Evolutionary conservation across 1,140 invertebrate genomes (phyloP), one percentile per base, ranked within the genome.

Genomic region (Drosophila sucinea): DNA sequence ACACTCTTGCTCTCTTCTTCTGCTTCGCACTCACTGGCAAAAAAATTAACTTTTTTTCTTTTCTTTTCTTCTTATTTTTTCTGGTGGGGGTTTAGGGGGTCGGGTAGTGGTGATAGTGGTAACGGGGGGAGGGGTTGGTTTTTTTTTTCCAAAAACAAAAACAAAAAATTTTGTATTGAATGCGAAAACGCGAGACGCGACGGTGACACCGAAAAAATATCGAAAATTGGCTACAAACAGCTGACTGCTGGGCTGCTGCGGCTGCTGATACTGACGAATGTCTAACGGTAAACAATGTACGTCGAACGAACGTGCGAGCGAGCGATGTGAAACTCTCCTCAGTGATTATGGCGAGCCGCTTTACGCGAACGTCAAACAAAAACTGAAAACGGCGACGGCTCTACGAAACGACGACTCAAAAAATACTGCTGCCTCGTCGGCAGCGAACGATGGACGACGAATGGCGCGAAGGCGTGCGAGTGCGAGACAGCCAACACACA

Each of bases 301-400:
- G 35, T 38, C 35, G 35, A 4, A 29, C 38, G 44, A 41, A 32
- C 40, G 41, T 27, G 25, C 44, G 41, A 51, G 25, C 44, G 29
- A 25, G 38, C 40, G 30, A 60, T 33, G 30, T n/a, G 32, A 38
- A 17, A 35, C 17, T 33, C 29, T 61, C 38, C 58, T 44, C 60
- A 33, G 10, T 35, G 60, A 23, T 61, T 10, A 41, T 70, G 67
- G 41, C 72, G 71, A 55, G 78, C 44, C 77, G 78, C 71, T 78
- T 84, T 79, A 77, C 70, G 77, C 84, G 77, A 81, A 76, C 78
- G 77, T 90, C 85, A 90, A 89, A 90, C 77, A 78, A 86, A 86
- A 91, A 91, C 90, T 91, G 80, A 90, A 91, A 72, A 83, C 79
- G 41, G 66, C 70, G 62, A 82, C 71, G 66, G 72, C 72, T 63